Evolutionary conservation across 1,140 invertebrate species (phyloP).

Genomic region (Temnothorax longispinosus): DNA sequence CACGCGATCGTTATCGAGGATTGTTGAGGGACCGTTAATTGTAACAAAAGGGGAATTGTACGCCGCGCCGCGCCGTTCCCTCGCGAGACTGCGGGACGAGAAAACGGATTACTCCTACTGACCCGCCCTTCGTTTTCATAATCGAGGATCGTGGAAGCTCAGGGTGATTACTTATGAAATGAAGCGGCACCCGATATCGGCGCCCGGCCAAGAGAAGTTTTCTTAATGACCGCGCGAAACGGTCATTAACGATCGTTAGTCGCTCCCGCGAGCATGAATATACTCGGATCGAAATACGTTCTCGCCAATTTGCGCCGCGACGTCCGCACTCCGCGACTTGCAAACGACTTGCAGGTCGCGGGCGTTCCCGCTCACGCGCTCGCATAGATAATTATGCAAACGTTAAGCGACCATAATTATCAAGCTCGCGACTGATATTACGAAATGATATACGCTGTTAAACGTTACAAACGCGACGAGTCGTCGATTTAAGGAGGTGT

Average conservation of each 20-base stretch:
- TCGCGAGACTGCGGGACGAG: conserved; percentile 9
- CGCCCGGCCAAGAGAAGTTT: conserved; percentile 51
- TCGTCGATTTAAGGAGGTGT: neutral
- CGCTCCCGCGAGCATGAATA: conserved; percentile 14
- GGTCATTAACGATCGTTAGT: conserved; percentile 72
- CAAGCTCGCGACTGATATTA: conserved; percentile 5
- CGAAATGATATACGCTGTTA: neutral
- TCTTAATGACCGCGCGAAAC: conserved; percentile 70
- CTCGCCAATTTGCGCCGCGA: conserved; percentile 26
- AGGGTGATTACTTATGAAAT: conserved; percentile 67
- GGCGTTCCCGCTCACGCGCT: conserved; percentile 6
- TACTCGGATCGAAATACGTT: neutral
- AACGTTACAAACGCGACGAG: neutral
- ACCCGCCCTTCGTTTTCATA: conserved; percentile 63
- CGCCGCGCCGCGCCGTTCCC: neutral
- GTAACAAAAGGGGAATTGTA: conserved; percentile 34
- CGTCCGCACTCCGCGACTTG: neutral
- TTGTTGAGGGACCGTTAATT: conserved; percentile 59
- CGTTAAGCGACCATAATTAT: conserved; percentile 18
- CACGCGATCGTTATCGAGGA: conserved; percentile 51
- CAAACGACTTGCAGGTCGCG: neutral
- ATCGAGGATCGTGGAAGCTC: conserved; percentile 65
- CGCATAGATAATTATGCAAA: conserved; percentile 26
- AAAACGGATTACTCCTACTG: conserved; percentile 34
- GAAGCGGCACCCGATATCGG: conserved; percentile 45